Conservation (phyloP, 2,888 invertebrate genomes). For the Ochropleura plecta region DNA sequence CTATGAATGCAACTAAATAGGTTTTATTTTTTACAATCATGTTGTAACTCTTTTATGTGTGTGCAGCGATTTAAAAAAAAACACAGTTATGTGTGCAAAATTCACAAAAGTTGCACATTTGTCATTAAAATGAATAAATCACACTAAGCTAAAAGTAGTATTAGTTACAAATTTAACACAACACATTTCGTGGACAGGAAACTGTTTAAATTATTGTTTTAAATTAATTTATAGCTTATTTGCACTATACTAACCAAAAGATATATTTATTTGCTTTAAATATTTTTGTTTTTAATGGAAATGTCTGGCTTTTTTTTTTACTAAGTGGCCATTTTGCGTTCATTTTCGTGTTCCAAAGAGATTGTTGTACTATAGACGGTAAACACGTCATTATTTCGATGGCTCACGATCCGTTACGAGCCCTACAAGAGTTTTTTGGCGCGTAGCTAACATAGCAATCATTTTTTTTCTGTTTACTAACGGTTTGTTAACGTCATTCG, state of each 20-base stretch:
- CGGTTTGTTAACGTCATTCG: background rate
- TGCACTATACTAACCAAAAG: conserved; percentile 85
- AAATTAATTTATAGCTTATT: conserved; percentile 69
- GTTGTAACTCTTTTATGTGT: background rate
- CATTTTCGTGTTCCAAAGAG: background rate
- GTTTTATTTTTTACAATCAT: background rate
- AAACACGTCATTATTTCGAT: background rate
- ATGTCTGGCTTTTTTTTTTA: conserved; percentile 45
- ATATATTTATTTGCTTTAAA: conserved; percentile 57
- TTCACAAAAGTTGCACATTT: background rate
- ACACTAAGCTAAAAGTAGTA: conserved; percentile 39
- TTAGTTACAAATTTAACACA: conserved; percentile 74
- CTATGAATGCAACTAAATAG: background rate
- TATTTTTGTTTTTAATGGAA: conserved; percentile 12
- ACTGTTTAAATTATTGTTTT: conserved; percentile 59
- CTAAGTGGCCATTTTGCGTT: conserved; percentile 22
- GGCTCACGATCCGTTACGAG: background rate
- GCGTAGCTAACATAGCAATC: background rate
- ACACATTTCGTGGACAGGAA: conserved; percentile 89
- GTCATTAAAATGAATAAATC: background rate
- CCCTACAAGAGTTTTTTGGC: background rate
- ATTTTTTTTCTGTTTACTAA: background rate
- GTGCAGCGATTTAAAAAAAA: conserved; percentile 4
- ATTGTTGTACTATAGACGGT: background rate
- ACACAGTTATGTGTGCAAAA: conserved; percentile 43